Evolutionary conservation across 1,140 invertebrate species (phyloP), one percentile per base, ranked within the genome.

Genomic region (Lepidotrigona ventralis): DNA sequence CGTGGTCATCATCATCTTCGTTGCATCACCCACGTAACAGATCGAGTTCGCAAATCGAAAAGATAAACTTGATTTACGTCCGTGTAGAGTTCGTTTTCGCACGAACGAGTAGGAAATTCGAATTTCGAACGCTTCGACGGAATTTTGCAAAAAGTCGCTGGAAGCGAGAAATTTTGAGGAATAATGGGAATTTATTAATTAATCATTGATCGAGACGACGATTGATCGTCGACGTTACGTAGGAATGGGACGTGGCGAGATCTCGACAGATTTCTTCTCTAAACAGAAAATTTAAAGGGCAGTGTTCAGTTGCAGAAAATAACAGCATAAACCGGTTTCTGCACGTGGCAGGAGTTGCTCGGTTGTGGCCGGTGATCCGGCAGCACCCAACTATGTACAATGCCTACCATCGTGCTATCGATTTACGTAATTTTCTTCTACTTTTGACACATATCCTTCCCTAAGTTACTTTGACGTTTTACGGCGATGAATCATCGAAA

Each of bases 271-370:
- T 68, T 78, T 83, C 51, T 81, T 33, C 53, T 29, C n/a, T 53
- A 39, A 72, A 63, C 5, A 33, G 26, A 76, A 72, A 79, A 76
- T 85, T 81, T 78, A 71, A 80, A 66, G 58, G 70, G 46, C 63
- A 63, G 1, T 15, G 29, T 64, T 85, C 26, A 26, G n/a, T 83
- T 46, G 84, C 56, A 63, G 53, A 51, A 84, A 81, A 78, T 76
- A 79, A 85, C 64, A 70, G 60, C 64, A 60, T 2, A 51, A 82
- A 88, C 88, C 85, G 85, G 88, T 89, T 89, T 82, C 60, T 68
- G 77, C 76, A 72, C 84, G 64, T 86, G 86, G 73, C 87, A 60
- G 29, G 46, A 69, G 72, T 69, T 51, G 33, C 14, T 54, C 19
- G 58, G 81, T 73, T 17, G 72, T 76, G 70, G 5, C 12, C 46